Percentiles rank a stretch among this genome's conserved stretches.
These are phyloP conservation scores for Drosophila asahinai DNA, from an alignment of 1,140 invertebrate species.

Conservation along the genomic window DNA sequence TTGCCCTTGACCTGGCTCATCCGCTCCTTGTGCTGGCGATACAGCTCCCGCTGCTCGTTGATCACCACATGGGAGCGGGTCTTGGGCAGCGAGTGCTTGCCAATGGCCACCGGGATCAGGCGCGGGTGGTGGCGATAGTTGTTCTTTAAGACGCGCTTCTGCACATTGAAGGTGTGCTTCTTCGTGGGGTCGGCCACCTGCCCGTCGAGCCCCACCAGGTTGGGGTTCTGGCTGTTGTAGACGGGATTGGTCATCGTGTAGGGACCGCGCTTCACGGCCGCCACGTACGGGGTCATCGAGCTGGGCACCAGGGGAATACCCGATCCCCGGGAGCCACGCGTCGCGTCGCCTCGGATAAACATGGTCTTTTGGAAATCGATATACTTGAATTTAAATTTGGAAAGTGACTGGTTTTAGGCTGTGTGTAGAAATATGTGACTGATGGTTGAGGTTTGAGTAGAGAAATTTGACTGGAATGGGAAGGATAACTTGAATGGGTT, in stretches of 20 bases:
- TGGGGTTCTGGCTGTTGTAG: conserved; percentile 31
- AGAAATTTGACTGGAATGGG: background rate
- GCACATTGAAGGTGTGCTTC: conserved; percentile 62
- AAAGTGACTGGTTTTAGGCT: background rate
- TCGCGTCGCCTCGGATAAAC: conserved; percentile 54
- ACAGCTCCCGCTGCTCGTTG: conserved; percentile 67
- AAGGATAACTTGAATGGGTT: background rate
- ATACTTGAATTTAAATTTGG: conserved; percentile 37
- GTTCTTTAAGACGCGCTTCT: conserved; percentile 27
- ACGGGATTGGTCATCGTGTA: conserved; percentile 62
- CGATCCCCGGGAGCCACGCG: conserved; percentile 1
- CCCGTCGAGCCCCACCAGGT: conserved; percentile 21
- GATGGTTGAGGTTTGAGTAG: background rate
- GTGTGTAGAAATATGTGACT: background rate
- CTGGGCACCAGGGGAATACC: conserved; percentile 3
- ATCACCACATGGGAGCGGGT: conserved; percentile 42
- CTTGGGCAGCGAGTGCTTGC: conserved; percentile 3
- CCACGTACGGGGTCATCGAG: conserved; percentile 45
- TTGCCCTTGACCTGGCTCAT: conserved; percentile 69
- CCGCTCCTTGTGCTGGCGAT: conserved; percentile 65
- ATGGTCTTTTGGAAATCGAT: conserved; percentile 20
- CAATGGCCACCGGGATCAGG: conserved; percentile 28
- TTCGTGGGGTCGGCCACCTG: conserved; percentile 17
- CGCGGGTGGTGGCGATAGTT: conserved; percentile 60
- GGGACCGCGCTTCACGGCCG: conserved; percentile 51